Base-by-base conservation (phyloP, 2,888 invertebrate genomes). In the Catocala nupta region DNA sequence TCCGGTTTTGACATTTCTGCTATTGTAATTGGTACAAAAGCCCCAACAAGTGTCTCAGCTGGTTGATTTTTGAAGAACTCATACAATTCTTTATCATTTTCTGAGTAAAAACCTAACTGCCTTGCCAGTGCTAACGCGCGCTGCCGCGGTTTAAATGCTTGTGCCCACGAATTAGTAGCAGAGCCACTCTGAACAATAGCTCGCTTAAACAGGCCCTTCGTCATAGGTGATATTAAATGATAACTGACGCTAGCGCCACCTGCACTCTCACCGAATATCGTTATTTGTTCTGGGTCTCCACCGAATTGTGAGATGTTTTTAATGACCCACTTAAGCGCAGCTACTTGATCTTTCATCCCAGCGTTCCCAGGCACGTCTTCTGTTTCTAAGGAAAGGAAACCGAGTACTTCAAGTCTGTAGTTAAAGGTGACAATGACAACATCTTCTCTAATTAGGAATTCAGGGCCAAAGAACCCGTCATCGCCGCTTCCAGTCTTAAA, bases 171-270 rank as follows among this genome's bases (percentile, higher is more conserved):
- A 75, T 93, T 93, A 39, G 95, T 87, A 3, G 95, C 91, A 0
- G 95, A 95, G 0, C 96, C 96, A 75, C 96, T 96, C 78, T 96
- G 95, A 0, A 95, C 93, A 48, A 96, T 96, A 7, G 93, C 84
- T 68, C 87, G 82, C 45, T 77, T 81, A 36, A 89, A 90, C 1
- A 90, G 64, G 0, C 88, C 88, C 75, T 82, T 86, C 25, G 83
- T 84, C 85, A 89, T 86, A 0, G 89, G 88, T 2, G 91, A 91
- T 8, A 89, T 57, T 7, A 89, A 61, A 59, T 89, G 90, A 55
- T 70, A 83, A 0, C 83, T 73, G 0, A 82, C 58, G 82, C 81
- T 72, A 0, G 72, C 80, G 2, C 70, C 84, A 9, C 89, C 89
- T 12, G 85, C 82, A 56, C 89, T 88, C 71, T 85, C 82, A 0